phyloP scores from a whole-genome alignment of 2,113 vertebrate genomes.

The Parus major region DNA sequence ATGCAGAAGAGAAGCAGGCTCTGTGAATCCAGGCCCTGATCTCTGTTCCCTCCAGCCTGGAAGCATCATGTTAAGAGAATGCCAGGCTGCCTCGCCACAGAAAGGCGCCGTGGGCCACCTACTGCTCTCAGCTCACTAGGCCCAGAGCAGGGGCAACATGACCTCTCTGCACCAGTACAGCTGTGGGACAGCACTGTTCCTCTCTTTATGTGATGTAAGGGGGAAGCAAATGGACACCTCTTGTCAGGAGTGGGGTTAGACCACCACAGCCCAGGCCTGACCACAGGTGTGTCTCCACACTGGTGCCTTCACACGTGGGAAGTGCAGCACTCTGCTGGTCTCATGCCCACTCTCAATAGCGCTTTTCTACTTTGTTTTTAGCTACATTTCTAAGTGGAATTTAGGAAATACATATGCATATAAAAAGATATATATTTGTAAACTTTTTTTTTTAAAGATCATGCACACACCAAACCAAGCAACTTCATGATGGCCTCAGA shows the following conservation, averaged over 20 bases:
- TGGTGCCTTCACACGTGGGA: slow-evolving; percentile 27
- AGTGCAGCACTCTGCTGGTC: not conserved
- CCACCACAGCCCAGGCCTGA: not conserved
- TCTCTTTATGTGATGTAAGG: accelerated
- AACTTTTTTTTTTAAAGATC: not conserved
- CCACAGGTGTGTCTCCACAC: not conserved
- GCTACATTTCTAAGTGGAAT: slow-evolving; percentile 34
- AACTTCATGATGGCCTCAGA: not conserved
- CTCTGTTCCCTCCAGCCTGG: not conserved
- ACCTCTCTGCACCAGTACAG: accelerated
- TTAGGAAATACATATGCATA: not conserved
- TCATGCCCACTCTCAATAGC: not conserved
- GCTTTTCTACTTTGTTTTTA: slow-evolving; percentile 38
- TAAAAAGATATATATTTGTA: slow-evolving; percentile 11
- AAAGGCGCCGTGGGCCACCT: accelerated
- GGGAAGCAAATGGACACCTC: not conserved
- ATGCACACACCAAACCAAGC: not conserved
- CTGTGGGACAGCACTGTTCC: not conserved
- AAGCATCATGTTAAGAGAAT: not conserved
- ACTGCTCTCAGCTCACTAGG: not conserved
- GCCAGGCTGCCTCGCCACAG: not conserved
- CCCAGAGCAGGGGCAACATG: not conserved
- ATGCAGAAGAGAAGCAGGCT: not conserved
- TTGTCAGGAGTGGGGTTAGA: not conserved
- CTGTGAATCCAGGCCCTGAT: not conserved